Evolutionary conservation across 2,888 invertebrate genomes (phyloP), one percentile per base, ranked within the genome.

Genomic region (Nemoura dubitans): DNA sequence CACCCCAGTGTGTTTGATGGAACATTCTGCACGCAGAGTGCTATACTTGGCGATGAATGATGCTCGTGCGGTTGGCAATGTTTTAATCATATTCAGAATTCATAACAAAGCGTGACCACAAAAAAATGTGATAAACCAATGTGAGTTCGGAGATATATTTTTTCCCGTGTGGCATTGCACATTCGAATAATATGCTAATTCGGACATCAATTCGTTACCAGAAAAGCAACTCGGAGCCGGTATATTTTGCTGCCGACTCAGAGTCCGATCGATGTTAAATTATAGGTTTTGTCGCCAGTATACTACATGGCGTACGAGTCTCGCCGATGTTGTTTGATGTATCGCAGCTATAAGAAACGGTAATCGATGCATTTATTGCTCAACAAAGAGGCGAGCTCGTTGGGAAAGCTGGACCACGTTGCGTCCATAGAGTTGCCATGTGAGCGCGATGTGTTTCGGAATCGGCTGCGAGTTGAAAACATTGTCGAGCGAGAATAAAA

Each of bases 211-310:
- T 59, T 59, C 59, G 59, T 59, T 59, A 59, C 59, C 21, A n/a
- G 59, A 21, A 59, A 36, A 7, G 59, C 59, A 21, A 59, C 16
- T 59, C 59, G 59, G 21, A 59, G 59, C 59, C 59, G 59, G 59
- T 21, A 59, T 59, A 59, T 59, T 59, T 59, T 59, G 36, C 21
- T 59, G 6, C 59, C 21, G 59, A 59, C 59, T 21, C 21, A 7
- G 59, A 10, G 3, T 36, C 36, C 59, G 59, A 59, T 59, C 59
- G 59, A 59, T 59, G 59, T 3, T 59, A 59, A 59, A 59, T 59
- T 59, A 59, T 59, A 59, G 59, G 59, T 59, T 36, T 59, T 59
- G 59, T 59, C 59, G 59, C 59, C n/a, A n/a, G n/a, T n/a, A n/a
- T n/a, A n/a, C n/a, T 7, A 36, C 36, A 14, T 59, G 3, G 59